phyloP scores from a whole-genome alignment of 2,113 vertebrate species.

The Xenopus laevis region DNA sequence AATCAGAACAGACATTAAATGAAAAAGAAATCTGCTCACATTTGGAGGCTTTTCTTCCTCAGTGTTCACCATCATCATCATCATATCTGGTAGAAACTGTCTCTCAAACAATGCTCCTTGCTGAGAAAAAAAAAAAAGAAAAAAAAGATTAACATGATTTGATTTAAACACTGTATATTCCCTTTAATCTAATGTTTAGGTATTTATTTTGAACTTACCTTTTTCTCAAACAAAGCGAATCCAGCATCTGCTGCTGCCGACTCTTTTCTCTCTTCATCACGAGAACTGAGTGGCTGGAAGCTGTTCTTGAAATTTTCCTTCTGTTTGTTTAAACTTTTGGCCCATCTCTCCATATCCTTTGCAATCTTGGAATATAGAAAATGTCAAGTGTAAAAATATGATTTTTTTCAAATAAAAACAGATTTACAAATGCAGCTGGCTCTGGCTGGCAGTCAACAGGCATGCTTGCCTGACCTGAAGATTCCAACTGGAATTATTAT shows the following conservation, averaged over 20 bases:
- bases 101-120: conserved; percentile 80
- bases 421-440: too few species aligned
- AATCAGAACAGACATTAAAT: background rate
- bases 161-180: too few species aligned
- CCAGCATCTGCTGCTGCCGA: conserved; percentile 94
- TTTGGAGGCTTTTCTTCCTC: conserved; percentile 80
- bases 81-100: conserved; percentile 77
- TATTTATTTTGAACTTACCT: conserved; percentile 66
- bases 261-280: conserved; percentile 82
- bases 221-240: conserved; percentile 94
- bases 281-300: conserved; percentile 86
- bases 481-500: too few species aligned
- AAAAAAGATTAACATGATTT: too few species aligned
- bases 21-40: conserved; percentile 47
- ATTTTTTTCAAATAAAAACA: too few species aligned
- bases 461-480: too few species aligned
- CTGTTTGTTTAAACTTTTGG: conserved; percentile 96
- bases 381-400: background rate
- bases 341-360: conserved; percentile 99
- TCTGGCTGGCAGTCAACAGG: too few species aligned
- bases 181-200: background rate
- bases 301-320: conserved; percentile 96
- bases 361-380: conserved; percentile 74
- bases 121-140: conserved; percentile 19
- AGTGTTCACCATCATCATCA: conserved; percentile 64